These are phyloP conservation scores for Agrypnia vestita DNA, from an alignment of 1,140 invertebrate genomes.

Conservation along the genomic window DNA sequence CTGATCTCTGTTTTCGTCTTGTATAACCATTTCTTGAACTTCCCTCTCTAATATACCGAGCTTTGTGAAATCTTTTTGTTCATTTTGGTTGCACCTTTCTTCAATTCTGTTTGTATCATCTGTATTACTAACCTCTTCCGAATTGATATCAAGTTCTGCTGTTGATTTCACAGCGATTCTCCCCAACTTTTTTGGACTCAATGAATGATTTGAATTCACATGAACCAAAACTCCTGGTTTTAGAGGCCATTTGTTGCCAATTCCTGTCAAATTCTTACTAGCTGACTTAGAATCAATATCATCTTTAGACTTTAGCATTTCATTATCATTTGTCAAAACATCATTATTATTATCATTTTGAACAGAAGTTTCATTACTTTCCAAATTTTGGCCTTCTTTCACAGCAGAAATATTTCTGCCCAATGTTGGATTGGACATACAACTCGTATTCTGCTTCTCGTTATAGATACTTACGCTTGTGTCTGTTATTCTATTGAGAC, in stretches of 20 bases:
- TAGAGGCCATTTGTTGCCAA: slow-evolving; percentile 87
- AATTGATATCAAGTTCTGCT: slow-evolving; percentile 55
- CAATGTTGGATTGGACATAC: background rate
- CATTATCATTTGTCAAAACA: slow-evolving; percentile 54
- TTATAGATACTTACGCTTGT: slow-evolving; percentile 62
- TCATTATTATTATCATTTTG: slow-evolving; percentile 64
- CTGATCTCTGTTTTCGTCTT: slow-evolving; percentile 64
- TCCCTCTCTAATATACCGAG: slow-evolving; percentile 69
- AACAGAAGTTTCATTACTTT: slow-evolving; percentile 62
- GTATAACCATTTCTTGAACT: slow-evolving; percentile 58
- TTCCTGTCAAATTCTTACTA: slow-evolving; percentile 64
- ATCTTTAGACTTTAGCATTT: slow-evolving; percentile 58
- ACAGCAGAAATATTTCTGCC: background rate
- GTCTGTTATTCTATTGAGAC: slow-evolving; percentile 59
- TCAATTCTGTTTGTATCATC: background rate
- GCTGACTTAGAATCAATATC: slow-evolving; percentile 61
- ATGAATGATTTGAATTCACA: slow-evolving; percentile 78
- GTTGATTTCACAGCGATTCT: slow-evolving; percentile 60
- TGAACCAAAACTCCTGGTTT: slow-evolving; percentile 91
- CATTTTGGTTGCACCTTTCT: background rate
- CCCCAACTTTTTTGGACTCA: slow-evolving; percentile 71
- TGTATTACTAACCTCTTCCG: slow-evolving; percentile 47
- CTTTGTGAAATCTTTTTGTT: slow-evolving; percentile 55
- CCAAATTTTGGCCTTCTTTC: slow-evolving; percentile 47
- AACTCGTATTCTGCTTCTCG: slow-evolving; percentile 50